A percentile compares a stretch with the other conserved stretches of the same genome.
phyloP scores from a whole-genome alignment of 1,140 invertebrate genomes.

The Heliconius nattereri region DNA sequence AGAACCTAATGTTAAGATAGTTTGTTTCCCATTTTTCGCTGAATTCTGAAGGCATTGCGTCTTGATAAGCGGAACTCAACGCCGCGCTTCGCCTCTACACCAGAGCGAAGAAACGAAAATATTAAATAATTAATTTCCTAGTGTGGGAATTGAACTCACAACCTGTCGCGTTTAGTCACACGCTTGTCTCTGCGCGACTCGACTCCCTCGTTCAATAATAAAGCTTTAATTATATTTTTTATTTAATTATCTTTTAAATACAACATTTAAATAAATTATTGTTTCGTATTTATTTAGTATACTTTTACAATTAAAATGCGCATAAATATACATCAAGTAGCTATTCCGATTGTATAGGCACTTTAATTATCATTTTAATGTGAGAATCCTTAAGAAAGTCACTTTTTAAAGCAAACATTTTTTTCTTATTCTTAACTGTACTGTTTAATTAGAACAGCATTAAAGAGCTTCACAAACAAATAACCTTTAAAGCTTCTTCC shows the following conservation, averaged over 20 bases:
- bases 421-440: conserved; percentile 7
- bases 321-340: not conserved
- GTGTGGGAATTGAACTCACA: too few species aligned
- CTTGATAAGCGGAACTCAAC: too few species aligned
- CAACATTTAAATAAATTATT: not conserved
- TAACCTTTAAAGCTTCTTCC: conserved; percentile 76
- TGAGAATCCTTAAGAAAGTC: not conserved
- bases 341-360: not conserved
- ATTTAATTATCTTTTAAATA: not conserved
- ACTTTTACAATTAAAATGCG: not conserved
- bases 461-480: conserved; percentile 60
- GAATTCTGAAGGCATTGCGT: too few species aligned
- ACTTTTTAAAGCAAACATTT: not conserved
- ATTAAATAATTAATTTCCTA: too few species aligned
- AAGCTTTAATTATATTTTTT: not conserved
- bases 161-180: too few species aligned
- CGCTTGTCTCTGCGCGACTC: too few species aligned
- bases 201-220: too few species aligned
- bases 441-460: conserved; percentile 44
- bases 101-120: too few species aligned
- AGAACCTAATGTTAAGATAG: too few species aligned
- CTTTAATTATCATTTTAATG: not conserved
- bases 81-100: too few species aligned
- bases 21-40: too few species aligned
- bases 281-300: not conserved